These are phyloP conservation scores for Euglossa dilemma DNA, from an alignment of 1,140 invertebrate species.

Conservation along the genomic window DNA sequence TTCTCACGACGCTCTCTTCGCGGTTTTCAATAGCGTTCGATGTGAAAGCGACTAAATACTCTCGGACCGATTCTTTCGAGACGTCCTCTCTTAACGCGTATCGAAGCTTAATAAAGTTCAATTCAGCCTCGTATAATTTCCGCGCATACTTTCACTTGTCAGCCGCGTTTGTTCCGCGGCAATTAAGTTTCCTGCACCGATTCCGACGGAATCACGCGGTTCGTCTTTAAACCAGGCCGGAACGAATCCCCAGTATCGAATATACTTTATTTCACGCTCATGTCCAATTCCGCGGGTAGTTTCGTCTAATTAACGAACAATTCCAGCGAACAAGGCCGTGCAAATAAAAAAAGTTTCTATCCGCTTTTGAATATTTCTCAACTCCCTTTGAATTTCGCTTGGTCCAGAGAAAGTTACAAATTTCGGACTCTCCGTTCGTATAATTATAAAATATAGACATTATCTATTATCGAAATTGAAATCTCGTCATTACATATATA, in stretches of 20 bases:
- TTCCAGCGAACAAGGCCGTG: too few relatives aligned
- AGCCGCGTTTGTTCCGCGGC: constrained; percentile 30
- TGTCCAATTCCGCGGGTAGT: too few relatives aligned
- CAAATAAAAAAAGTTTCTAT: too few relatives aligned
- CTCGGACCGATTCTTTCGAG: constrained; percentile 8
- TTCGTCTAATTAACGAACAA: too few relatives aligned
- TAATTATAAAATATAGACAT: too few relatives aligned
- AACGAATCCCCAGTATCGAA: neutral
- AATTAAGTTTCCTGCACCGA: constrained; percentile 14
- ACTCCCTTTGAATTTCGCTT: too few relatives aligned
- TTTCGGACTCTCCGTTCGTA: too few relatives aligned
- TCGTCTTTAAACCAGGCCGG: neutral
- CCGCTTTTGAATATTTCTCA: too few relatives aligned
- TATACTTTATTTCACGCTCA: too few relatives aligned
- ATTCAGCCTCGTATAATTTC: constrained; percentile 15
- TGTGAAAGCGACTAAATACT: constrained; percentile 28
- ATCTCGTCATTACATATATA: too few relatives aligned
- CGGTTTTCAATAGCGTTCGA: neutral
- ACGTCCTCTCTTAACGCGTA: constrained; percentile 3
- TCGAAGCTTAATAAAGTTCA: constrained; percentile 41
- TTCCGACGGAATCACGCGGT: constrained; percentile 2
- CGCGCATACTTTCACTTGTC: constrained; percentile 32
- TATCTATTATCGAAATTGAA: too few relatives aligned
- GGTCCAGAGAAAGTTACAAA: too few relatives aligned
- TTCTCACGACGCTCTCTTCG: constrained; percentile 8